A percentile compares a stretch with the other conserved stretches of the same genome.
Evolutionary conservation across 1,140 invertebrate species (phyloP).

Genomic region (Melanaphis sacchari): DNA sequence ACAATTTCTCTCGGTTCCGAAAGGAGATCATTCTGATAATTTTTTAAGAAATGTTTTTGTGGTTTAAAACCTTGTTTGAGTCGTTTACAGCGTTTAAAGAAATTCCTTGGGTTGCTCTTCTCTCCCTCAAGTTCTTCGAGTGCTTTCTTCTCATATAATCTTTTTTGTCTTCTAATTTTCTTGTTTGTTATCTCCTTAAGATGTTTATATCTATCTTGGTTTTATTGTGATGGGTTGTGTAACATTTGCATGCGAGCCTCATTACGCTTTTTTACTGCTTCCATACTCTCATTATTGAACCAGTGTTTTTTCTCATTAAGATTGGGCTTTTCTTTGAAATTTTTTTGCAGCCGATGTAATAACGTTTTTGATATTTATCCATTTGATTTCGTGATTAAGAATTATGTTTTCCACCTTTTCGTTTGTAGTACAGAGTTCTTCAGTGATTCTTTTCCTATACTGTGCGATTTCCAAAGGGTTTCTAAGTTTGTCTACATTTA

Average conservation of each 20-base stretch:
- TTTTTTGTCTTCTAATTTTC: conserved; percentile 21
- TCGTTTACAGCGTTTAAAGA: background rate
- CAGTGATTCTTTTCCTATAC: background rate
- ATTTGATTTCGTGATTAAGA: background rate
- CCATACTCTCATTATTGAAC: background rate
- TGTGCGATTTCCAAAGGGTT: background rate
- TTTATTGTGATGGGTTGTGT: background rate
- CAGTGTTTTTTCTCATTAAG: no score
- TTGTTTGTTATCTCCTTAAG: background rate
- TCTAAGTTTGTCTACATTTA: background rate
- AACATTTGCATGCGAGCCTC: background rate
- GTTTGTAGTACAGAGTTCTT: background rate
- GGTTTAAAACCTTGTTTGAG: background rate
- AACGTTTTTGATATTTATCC: no score
- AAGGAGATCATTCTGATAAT: background rate
- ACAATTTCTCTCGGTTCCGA: conserved; percentile 17
- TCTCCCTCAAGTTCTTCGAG: background rate
- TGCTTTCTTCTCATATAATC: background rate
- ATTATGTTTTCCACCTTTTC: background rate
- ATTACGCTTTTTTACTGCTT: background rate
- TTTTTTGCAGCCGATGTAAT: no score
- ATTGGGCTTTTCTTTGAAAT: no score
- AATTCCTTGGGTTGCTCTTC: background rate
- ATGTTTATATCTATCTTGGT: background rate
- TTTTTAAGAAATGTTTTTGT: conserved; percentile 9